Percentiles rank a stretch among this genome's conserved stretches.
Conservation (phyloP, 1,140 invertebrate species). For the Heterodera schachtii region DNA sequence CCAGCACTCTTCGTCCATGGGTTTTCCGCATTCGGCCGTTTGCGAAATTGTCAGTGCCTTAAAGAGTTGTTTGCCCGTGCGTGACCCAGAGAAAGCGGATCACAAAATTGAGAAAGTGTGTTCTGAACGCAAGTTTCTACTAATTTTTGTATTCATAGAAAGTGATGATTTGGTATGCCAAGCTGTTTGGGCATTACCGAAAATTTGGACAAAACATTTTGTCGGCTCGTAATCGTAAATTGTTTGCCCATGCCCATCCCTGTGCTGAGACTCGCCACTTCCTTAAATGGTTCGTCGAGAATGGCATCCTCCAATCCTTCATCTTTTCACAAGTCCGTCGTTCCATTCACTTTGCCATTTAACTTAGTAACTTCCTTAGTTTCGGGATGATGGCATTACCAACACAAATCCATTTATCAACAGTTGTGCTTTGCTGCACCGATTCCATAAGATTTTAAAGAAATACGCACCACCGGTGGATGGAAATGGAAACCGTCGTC, state of each 20-base stretch:
- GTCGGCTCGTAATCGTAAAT: constrained; percentile 46
- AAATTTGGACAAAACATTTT: constrained; percentile 41
- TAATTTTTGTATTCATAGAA: constrained; percentile 9
- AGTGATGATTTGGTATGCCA: constrained; percentile 50
- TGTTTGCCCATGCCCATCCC: constrained; percentile 42
- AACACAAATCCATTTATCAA: not conserved
- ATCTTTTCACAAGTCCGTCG: constrained; percentile 32
- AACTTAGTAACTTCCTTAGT: constrained; percentile 1
- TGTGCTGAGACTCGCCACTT: constrained; percentile 42
- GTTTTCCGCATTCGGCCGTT: constrained; percentile 45
- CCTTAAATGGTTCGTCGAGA: constrained; percentile 44
- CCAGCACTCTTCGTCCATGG: constrained; percentile 42
- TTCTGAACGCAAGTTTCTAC: not conserved
- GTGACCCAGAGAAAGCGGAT: constrained; percentile 39
- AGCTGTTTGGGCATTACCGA: constrained; percentile 48
- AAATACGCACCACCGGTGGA: constrained; percentile 49
- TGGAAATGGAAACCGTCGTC: constrained; percentile 43
- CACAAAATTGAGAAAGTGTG: constrained; percentile 49
- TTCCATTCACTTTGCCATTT: not conserved
- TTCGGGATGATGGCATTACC: not conserved
- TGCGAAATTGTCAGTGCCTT: constrained; percentile 39
- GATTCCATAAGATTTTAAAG: constrained; percentile 47
- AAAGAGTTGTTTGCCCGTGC: constrained; percentile 37
- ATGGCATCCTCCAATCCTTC: constrained; percentile 44
- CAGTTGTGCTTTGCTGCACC: constrained; percentile 19